Conservation (phyloP, 2,113 vertebrate species). For the Ivindomyrus marchei region DNA sequence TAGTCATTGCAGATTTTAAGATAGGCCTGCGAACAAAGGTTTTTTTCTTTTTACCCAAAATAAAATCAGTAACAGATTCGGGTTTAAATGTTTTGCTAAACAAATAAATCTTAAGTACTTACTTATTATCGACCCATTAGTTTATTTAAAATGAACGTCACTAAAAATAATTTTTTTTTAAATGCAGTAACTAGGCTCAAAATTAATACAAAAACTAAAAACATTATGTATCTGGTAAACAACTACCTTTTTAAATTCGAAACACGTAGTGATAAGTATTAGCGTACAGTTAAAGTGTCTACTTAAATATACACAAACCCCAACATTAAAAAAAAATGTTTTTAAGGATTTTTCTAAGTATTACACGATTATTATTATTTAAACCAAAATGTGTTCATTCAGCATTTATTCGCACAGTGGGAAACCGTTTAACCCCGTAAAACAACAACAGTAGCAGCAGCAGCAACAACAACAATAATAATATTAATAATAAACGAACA, state of each 20-base stretch:
- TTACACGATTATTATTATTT: not conserved
- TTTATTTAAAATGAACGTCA: not conserved
- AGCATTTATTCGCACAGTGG: not conserved
- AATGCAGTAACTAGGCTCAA: not conserved
- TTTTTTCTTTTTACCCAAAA: not conserved
- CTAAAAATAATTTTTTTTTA: not conserved
- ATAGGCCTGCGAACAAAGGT: not conserved
- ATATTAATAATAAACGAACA: not conserved
- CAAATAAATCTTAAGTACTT: constrained; percentile 4
- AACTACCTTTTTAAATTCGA: not conserved
- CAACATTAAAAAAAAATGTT: not conserved
- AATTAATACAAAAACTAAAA: not conserved
- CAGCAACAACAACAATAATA: not conserved
- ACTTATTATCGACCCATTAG: not conserved
- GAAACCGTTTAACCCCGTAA: not conserved
- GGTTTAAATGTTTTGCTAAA: not conserved
- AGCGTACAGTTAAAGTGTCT: not conserved
- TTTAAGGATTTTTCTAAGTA: not conserved
- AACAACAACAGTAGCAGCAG: not conserved
- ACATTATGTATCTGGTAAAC: not conserved
- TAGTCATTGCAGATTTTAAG: not conserved
- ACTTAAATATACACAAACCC: not conserved
- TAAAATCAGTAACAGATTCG: not conserved
- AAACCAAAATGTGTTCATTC: not conserved
- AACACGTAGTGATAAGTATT: not conserved